Evolutionary conservation across 1,140 invertebrate genomes (phyloP).

Genomic region (Zaprionus gabonicus): DNA sequence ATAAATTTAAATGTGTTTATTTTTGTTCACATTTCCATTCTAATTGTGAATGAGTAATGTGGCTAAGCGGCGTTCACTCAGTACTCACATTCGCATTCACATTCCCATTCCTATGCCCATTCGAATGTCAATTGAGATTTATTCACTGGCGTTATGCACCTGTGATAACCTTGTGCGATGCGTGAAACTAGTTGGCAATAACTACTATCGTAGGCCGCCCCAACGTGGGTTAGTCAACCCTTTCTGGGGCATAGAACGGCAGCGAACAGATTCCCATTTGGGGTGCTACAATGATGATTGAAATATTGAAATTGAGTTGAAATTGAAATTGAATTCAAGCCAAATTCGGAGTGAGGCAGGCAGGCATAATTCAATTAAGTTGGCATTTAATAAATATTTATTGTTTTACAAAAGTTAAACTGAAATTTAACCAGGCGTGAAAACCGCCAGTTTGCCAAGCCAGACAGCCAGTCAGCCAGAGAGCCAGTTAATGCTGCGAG

Average conservation of each 20-base stretch:
- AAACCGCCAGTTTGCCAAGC: conserved; percentile 39
- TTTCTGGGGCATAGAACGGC: conserved; percentile 43
- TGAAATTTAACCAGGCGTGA: conserved; percentile 53
- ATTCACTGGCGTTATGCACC: conserved; percentile 49
- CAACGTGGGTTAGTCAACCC: conserved; percentile 44
- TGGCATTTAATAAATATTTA: conserved; percentile 67
- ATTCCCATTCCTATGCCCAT: conserved; percentile 14
- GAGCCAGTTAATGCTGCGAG: conserved; percentile 51
- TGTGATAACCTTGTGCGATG: conserved; percentile 28
- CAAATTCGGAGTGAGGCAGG: background rate
- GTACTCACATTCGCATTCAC: conserved; percentile 11
- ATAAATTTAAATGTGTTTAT: background rate
- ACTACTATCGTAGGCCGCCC: conserved; percentile 24
- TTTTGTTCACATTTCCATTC: conserved; percentile 17
- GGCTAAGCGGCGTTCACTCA: background rate
- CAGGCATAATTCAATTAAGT: conserved; percentile 42
- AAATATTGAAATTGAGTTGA: conserved; percentile 15
- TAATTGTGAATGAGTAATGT: conserved; percentile 18
- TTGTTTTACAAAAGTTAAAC: conserved; percentile 61
- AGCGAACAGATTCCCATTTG: conserved; percentile 36
- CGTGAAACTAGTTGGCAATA: conserved; percentile 54
- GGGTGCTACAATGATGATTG: conserved; percentile 18
- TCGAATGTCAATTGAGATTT: background rate
- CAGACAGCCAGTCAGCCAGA: background rate
- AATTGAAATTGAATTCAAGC: conserved; percentile 16